A percentile compares a stretch with the other conserved stretches of the same genome.
Conservation (phyloP, 1,140 invertebrate species). For the Hycleus cichorii region DNA sequence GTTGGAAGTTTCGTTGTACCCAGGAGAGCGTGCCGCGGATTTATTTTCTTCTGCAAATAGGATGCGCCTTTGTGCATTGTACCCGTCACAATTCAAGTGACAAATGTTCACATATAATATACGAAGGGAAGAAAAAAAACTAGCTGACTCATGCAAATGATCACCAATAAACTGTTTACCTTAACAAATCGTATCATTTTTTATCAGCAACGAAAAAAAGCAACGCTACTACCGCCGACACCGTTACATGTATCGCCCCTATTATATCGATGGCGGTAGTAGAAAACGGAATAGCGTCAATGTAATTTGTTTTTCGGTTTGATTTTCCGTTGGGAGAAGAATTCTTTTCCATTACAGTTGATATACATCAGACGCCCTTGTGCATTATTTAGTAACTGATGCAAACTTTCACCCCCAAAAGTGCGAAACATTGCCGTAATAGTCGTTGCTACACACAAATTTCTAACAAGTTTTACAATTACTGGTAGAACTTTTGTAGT, state of each 20-base stretch:
- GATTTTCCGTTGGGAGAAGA: conserved; percentile 23
- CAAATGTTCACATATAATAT: conserved; percentile 11
- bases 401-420: conserved; percentile 29
- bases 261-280: neutral
- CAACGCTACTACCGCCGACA: neutral
- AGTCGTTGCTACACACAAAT: conserved; percentile 29
- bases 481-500: conserved; percentile 30
- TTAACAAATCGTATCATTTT: conserved; percentile 22
- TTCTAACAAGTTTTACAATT: conserved; percentile 33
- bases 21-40: too few species aligned
- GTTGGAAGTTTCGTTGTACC: too few species aligned
- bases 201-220: conserved; percentile 14
- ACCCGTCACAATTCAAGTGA: neutral
- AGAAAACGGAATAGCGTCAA: neutral
- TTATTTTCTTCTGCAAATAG: too few species aligned
- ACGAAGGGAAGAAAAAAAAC: neutral
- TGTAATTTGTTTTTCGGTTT: conserved; percentile 29
- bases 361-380: conserved; percentile 29
- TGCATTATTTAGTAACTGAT: conserved; percentile 33
- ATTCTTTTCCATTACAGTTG: conserved; percentile 29
- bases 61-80: too few species aligned
- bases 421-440: conserved; percentile 32
- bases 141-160: conserved; percentile 17
- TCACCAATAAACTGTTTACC: conserved; percentile 25
- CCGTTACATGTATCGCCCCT: neutral